Percentiles rank a stretch among this genome's conserved stretches.
phyloP scores from a whole-genome alignment of 2,888 invertebrate species.

The Eulithis testata region DNA sequence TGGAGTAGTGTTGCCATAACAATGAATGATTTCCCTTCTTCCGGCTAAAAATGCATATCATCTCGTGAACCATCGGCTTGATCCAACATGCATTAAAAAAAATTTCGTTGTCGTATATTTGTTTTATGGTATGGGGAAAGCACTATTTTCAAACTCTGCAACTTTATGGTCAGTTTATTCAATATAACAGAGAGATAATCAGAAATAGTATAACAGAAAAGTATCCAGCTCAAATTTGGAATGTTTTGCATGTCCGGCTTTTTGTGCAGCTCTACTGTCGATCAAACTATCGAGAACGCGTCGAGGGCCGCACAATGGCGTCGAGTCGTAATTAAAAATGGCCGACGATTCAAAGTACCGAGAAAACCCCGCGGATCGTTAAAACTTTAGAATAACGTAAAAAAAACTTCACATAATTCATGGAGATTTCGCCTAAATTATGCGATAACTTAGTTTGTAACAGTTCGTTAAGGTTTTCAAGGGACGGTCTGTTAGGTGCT shows the following conservation, averaged over 20 bases:
- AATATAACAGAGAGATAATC: too few relatives aligned
- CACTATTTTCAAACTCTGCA: too few relatives aligned
- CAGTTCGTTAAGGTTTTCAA: conserved; percentile 37
- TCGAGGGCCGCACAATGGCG: conserved; percentile 64
- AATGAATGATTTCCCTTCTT: neutral
- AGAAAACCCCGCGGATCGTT: conserved; percentile 49
- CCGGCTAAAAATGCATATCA: neutral
- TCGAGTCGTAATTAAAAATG: conserved; percentile 76
- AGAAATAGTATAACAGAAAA: too few relatives aligned
- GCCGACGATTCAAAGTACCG: conserved; percentile 57
- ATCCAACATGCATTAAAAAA: too few relatives aligned
- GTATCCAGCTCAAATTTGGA: neutral
- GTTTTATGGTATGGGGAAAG: too few relatives aligned
- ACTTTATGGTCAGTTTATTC: too few relatives aligned
- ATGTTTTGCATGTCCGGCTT: conserved; percentile 15
- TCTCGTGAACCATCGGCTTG: too few relatives aligned
- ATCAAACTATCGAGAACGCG: conserved; percentile 59
- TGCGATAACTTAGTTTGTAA: conserved; percentile 32
- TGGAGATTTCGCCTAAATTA: conserved; percentile 37
- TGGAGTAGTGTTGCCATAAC: conserved; percentile 35
- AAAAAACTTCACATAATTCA: conserved; percentile 36
- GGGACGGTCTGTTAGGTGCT: conserved; percentile 31
- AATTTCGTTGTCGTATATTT: too few relatives aligned
- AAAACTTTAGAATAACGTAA: conserved; percentile 55
- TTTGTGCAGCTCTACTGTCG: conserved; percentile 37